Evolutionary conservation across 2,797 vertebrate species (phyloP).

Genomic region (Muraenolepis orangiensis): DNA sequence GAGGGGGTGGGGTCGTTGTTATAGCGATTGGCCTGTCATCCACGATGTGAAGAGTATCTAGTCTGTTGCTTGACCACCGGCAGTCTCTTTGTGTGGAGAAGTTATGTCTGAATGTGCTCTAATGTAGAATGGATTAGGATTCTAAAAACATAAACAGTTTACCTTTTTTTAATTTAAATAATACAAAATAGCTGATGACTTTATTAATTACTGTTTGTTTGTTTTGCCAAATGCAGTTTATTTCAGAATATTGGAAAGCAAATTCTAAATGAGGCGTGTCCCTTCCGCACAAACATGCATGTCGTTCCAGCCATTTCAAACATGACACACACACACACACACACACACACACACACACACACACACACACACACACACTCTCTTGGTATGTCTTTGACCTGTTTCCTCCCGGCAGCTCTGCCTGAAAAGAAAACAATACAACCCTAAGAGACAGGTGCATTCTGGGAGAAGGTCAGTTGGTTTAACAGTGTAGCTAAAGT

Average conservation of each 20-base stretch:
- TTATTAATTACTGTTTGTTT: background rate
- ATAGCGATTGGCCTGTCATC: slow-evolving; percentile 49
- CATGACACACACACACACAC: slow-evolving; percentile 2
- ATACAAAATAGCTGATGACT: too few species aligned
- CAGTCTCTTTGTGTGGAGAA: slow-evolving; percentile 1
- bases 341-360: slow-evolving; percentile 13
- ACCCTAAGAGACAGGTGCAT: background rate
- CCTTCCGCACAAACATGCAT: background rate
- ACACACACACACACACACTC: background rate
- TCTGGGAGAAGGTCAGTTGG: slow-evolving; percentile 45
- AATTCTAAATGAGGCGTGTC: background rate
- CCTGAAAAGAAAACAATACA: slow-evolving; percentile 34
- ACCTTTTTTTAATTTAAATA: too few species aligned
- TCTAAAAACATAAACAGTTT: too few species aligned
- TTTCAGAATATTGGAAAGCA: background rate
- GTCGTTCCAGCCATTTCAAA: background rate
- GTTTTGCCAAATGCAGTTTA: background rate
- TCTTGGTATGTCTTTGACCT: slow-evolving; percentile 7
- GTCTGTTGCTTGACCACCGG: slow-evolving; percentile 25
- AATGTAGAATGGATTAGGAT: background rate
- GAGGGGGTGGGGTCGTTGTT: too few species aligned
- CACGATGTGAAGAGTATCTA: slow-evolving; percentile 20
- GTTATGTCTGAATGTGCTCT: background rate
- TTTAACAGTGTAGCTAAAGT: slow-evolving; percentile 6
- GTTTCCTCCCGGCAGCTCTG: slow-evolving; percentile 36